Base-by-base conservation (phyloP, 2,797 vertebrate species). In the Acrossocheilus fasciatus region DNA sequence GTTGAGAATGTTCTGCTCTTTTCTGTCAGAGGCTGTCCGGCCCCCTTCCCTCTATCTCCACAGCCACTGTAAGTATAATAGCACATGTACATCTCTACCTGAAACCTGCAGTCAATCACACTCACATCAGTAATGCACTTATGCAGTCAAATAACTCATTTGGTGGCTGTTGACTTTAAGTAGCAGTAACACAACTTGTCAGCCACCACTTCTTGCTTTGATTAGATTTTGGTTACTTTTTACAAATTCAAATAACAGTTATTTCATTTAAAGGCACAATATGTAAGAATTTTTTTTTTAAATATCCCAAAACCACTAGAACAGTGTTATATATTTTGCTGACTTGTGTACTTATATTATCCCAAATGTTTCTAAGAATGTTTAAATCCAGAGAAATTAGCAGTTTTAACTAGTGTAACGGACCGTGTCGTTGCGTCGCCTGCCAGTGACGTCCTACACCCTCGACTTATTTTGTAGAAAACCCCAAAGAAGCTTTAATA, bases 21-120 rank as follows among this genome's bases (percentile, higher is more conserved):
- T 91, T 90, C 91, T 88, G 86, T 88, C 84, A 91, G 90, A 90
- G 84, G 86, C 82, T 89, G 86, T 89, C 74, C 89, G 89, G 86
- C 88, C 82, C 82, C 87, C 90, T 76, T 90, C 90, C 86, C 86
- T 91, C 87, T 91, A 90, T 89, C 87, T 89, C 82, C 90, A 91
- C 89, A 91, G 88, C 90, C 90, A 91, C 87, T 89, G 91, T 91
- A 84, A 91, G 91, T 91, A 91, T 72, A 76, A 69, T 23, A 68
- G 10, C 82, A 78, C 83, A 70, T 59, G 72, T 62, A 47, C 62
- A 81, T 62, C 45, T 20, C 68, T 41, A 82, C 36, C n/a, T 30
- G 17, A 30, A 20, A 20, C 23, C 4, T 30, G n/a, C 9, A 69
- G 18, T 15, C n/a, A 34, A 62, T 74, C 39, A 83, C 17, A 74